phyloP scores from a whole-genome alignment of 2,888 invertebrate species.

The Anorthoa munda region DNA sequence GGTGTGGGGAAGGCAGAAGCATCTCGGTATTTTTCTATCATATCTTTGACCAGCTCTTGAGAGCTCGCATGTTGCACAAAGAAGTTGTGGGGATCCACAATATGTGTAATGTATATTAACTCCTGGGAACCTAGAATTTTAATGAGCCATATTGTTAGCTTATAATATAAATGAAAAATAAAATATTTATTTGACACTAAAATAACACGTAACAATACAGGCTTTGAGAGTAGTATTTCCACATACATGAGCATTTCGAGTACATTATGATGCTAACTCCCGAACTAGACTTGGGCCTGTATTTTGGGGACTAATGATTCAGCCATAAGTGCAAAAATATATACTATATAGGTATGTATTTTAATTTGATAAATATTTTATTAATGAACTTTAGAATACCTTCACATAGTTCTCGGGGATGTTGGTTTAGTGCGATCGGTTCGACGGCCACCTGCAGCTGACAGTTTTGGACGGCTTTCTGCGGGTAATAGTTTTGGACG shows the following conservation, averaged over 20 bases:
- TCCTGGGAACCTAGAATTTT: conserved; percentile 84
- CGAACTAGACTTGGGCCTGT: no score
- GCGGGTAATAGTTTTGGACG: conserved; percentile 62
- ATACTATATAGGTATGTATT: no score
- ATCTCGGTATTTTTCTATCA: conserved; percentile 82
- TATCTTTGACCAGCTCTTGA: conserved; percentile 80
- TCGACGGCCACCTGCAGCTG: no score
- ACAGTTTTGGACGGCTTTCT: no score
- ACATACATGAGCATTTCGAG: no score
- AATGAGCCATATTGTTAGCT: background rate
- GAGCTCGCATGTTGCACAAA: conserved; percentile 89
- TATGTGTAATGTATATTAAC: conserved; percentile 89
- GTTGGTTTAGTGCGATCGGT: conserved; percentile 74
- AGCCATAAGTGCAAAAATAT: no score
- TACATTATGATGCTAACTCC: no score
- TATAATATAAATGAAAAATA: background rate
- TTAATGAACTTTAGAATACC: conserved; percentile 69
- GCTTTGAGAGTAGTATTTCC: no score
- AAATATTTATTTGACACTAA: no score
- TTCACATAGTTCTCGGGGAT: conserved; percentile 79
- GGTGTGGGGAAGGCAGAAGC: conserved; percentile 80
- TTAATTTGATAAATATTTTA: background rate
- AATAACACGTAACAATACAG: no score
- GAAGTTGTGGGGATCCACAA: conserved; percentile 92
- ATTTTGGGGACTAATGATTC: no score